These are phyloP conservation scores for Glomeris maerens DNA, from an alignment of 1,140 invertebrate species.

Conservation along the genomic window DNA sequence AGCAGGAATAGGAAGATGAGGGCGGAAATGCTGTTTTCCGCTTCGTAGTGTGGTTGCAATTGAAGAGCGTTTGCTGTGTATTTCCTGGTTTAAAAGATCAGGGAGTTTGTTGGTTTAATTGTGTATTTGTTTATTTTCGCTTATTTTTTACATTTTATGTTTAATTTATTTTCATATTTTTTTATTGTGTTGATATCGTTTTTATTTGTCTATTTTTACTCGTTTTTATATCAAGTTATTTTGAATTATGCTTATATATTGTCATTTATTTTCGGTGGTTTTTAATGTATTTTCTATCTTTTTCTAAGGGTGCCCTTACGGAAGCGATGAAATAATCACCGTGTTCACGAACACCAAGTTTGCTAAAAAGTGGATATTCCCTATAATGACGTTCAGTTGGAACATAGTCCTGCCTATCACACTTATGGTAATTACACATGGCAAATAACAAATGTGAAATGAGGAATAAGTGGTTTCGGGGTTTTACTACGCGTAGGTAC, in stretches of 20 bases:
- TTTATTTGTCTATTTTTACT: not conserved
- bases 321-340: conserved; percentile 61
- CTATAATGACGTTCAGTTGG: conserved; percentile 70
- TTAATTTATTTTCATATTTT: conserved; percentile 1
- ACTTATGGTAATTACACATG: conserved; percentile 45
- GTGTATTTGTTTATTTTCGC: not conserved
- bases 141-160: not conserved
- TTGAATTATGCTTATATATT: too few relatives aligned
- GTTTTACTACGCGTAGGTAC: conserved; percentile 37
- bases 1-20: not conserved
- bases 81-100: too few relatives aligned
- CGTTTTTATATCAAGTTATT: too few relatives aligned
- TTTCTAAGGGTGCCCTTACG: conserved; percentile 50
- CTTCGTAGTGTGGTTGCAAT: too few relatives aligned
- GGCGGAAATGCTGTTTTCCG: not conserved
- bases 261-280: too few relatives aligned
- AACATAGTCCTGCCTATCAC: conserved; percentile 65
- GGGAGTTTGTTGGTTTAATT: too few relatives aligned
- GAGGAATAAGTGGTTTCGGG: conserved; percentile 8
- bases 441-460: not conserved
- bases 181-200: conserved; percentile 5
- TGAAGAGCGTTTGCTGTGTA: too few relatives aligned
- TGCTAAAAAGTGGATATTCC: conserved; percentile 33
- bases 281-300: too few relatives aligned
- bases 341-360: conserved; percentile 34